A percentile compares a stretch with the other conserved stretches of the same genome.
phyloP scores from a whole-genome alignment of 2,113 vertebrate species.

The Saccopteryx leptura region DNA sequence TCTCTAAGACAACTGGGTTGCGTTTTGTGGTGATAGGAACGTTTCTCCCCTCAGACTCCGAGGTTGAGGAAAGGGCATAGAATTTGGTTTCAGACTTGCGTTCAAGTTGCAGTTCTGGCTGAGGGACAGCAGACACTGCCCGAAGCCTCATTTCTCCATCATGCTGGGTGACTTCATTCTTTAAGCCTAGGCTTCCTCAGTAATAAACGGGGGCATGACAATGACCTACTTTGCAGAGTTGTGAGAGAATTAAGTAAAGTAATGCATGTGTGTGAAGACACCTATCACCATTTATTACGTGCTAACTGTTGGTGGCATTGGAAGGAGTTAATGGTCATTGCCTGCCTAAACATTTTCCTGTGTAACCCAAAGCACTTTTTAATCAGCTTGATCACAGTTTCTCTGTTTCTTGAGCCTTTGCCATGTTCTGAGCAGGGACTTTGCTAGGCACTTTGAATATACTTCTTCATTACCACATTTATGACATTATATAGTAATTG shows the following conservation, averaged over 20 bases:
- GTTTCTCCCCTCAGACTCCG: slow-evolving; percentile 15
- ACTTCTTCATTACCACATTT: slow-evolving; percentile 37
- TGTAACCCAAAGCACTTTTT: slow-evolving; percentile 36
- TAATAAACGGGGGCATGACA: not conserved
- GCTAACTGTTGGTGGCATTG: not conserved
- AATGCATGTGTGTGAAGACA: not conserved
- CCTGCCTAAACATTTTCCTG: slow-evolving; percentile 43
- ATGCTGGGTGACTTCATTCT: not conserved
- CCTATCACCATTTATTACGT: not conserved
- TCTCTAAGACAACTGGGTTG: not conserved
- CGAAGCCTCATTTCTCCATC: not conserved
- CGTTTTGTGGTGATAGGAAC: slow-evolving; percentile 23
- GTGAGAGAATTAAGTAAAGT: slow-evolving; percentile 32
- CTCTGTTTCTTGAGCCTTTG: slow-evolving; percentile 21
- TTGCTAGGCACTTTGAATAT: slow-evolving; percentile 41
- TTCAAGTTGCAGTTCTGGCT: not conserved
- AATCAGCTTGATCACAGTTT: slow-evolving; percentile 41
- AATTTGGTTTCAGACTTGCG: slow-evolving; percentile 60
- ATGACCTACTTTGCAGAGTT: slow-evolving; percentile 7
- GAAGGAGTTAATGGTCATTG: slow-evolving; percentile 18
- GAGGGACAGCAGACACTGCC: not conserved
- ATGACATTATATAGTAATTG: slow-evolving; percentile 54
- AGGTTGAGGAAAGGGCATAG: slow-evolving; percentile 38
- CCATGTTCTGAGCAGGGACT: not conserved
- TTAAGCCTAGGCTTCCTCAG: not conserved